These are phyloP conservation scores for Neodontobutis hainanensis DNA, from an alignment of 2,113 vertebrate species.

Conservation along the genomic window DNA sequence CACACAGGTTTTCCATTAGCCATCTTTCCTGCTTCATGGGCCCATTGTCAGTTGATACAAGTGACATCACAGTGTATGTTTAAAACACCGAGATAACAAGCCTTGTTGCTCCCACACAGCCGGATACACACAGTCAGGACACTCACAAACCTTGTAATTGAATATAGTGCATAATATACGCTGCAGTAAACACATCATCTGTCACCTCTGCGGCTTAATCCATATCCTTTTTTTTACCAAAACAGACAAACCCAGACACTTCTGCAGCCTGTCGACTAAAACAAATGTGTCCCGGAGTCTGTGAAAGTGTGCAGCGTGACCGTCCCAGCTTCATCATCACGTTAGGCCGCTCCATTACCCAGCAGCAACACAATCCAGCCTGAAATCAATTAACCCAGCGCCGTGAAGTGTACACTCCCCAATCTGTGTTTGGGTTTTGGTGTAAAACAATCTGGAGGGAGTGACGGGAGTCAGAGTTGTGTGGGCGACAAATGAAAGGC, in stretches of 20 bases:
- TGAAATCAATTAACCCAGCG: conserved; percentile 76
- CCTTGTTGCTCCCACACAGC: conserved; percentile 31
- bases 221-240: conserved; percentile 71
- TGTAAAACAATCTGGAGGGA: conserved; percentile 56
- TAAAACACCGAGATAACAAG: conserved; percentile 30
- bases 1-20: too few relatives aligned
- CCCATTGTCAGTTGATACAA: too few relatives aligned
- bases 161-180: conserved; percentile 71
- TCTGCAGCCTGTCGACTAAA: conserved; percentile 69
- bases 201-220: conserved; percentile 70
- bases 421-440: conserved; percentile 62
- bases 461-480: conserved; percentile 42
- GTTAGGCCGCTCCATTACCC: conserved; percentile 76
- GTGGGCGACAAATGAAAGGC: conserved; percentile 48
- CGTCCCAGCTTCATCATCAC: conserved; percentile 75
- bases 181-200: conserved; percentile 74
- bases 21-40: too few relatives aligned
- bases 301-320: conserved; percentile 79
- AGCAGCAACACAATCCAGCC: conserved; percentile 74
- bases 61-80: neutral
- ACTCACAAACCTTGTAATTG: conserved; percentile 64
- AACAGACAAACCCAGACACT: conserved; percentile 44
- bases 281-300: conserved; percentile 69
- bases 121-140: conserved; percentile 34
- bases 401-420: conserved; percentile 62